Evolutionary conservation across 2,888 invertebrate genomes (phyloP).

Genomic region (Xanthia togata): DNA sequence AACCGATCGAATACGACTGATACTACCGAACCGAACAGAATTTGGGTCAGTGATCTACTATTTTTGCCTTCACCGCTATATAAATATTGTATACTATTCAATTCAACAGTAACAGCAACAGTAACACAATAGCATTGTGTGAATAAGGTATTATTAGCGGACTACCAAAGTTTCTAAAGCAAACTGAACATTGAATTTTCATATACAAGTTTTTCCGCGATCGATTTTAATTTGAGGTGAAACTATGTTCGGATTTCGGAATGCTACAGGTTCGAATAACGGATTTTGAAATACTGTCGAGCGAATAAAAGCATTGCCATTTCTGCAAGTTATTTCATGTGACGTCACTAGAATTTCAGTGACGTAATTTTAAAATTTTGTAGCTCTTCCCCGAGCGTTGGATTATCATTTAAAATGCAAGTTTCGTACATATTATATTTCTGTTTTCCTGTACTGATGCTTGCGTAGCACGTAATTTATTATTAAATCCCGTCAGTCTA

Average conservation of each 20-base stretch:
- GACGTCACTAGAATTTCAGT: conserved; percentile 24
- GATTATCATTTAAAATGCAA: conserved; percentile 27
- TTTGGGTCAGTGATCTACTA: conserved; percentile 65
- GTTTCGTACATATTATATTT: conserved; percentile 18
- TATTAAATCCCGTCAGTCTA: conserved; percentile 12
- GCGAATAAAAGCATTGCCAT: conserved; percentile 27
- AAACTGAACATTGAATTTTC: conserved; percentile 33
- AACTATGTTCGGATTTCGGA: conserved; percentile 15
- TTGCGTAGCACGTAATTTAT: conserved; percentile 11
- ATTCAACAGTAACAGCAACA: no score
- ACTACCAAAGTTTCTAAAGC: conserved; percentile 1
- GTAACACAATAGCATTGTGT: conserved; percentile 34
- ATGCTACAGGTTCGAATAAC: conserved; percentile 27
- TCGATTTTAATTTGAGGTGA: conserved; percentile 25
- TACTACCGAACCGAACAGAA: conserved; percentile 37
- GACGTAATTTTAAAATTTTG: conserved; percentile 29
- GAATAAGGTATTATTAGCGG: conserved; percentile 19
- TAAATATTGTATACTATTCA: conserved; percentile 58
- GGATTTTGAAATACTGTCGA: conserved; percentile 12
- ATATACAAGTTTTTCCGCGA: conserved; percentile 16
- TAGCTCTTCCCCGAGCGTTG: conserved; percentile 3
- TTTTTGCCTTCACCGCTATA: conserved; percentile 47
- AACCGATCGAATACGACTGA: conserved; percentile 50
- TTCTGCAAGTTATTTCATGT: conserved; percentile 38
- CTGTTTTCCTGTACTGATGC: conserved; percentile 4